Conservation (phyloP, 2,797 vertebrate species). For the Protosalanx chinensis region DNA sequence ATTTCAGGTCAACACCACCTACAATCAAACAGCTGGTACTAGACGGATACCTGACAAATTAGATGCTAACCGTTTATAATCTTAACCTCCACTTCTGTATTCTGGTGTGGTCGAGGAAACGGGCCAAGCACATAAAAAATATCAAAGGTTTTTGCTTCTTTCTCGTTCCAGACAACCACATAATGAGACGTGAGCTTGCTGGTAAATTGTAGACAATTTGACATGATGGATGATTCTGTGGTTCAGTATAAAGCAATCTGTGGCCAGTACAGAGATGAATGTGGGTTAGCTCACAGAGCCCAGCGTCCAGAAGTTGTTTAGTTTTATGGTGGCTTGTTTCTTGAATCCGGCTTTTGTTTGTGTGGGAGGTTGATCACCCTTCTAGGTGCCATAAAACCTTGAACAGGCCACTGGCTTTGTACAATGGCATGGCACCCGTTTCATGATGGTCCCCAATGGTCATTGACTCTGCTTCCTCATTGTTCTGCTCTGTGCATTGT, state of each 20-base stretch:
- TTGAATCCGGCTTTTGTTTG: slow-evolving; percentile 54
- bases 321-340: slow-evolving; percentile 48
- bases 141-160: not conserved
- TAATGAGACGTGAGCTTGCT: slow-evolving; percentile 1
- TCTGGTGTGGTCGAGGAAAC: slow-evolving; percentile 44
- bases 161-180: not conserved
- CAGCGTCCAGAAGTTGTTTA: slow-evolving; percentile 18
- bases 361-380: slow-evolving; percentile 55
- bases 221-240: slow-evolving; percentile 1
- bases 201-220: slow-evolving; percentile 10
- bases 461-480: slow-evolving; percentile 71
- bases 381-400: slow-evolving; percentile 64
- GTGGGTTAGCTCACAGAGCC: slow-evolving; percentile 1
- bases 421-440: slow-evolving; percentile 68
- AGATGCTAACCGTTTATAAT: slow-evolving; percentile 49
- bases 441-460: slow-evolving; percentile 65
- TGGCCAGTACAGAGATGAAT: not conserved
- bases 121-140: slow-evolving; percentile 43
- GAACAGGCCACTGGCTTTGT: slow-evolving; percentile 66
- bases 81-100: slow-evolving; percentile 56
- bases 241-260: slow-evolving; percentile 11
- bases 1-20: slow-evolving; percentile 11
- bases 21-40: slow-evolving; percentile 31
- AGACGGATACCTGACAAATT: slow-evolving; percentile 38
- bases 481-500: slow-evolving; percentile 69